Evolutionary conservation across 2,888 invertebrate genomes (phyloP).

Genomic region (Azorinus chamasolen): DNA sequence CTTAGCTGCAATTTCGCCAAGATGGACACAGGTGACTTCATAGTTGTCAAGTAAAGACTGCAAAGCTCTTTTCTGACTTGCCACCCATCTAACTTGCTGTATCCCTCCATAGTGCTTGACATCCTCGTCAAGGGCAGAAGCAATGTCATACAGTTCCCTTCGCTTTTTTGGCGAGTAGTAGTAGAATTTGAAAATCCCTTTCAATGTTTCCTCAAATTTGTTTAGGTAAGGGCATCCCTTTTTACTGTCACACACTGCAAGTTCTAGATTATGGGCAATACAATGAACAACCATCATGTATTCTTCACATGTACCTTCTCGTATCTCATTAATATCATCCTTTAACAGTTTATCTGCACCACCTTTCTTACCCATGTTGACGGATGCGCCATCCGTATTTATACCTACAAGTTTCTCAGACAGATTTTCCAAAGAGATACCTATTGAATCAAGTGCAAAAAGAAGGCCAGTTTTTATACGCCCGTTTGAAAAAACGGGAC

Average conservation of each 20-base stretch:
- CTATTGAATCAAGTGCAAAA: conserved; percentile 13
- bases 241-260: conserved; percentile 19
- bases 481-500: conserved; percentile 2
- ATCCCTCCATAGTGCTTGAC: conserved; percentile 32
- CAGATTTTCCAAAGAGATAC: neutral
- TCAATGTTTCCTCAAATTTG: conserved; percentile 14
- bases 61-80: conserved; percentile 17
- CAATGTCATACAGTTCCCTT: conserved; percentile 28
- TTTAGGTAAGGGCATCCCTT: conserved; percentile 6
- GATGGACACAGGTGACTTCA: conserved; percentile 17
- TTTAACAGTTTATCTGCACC: conserved; percentile 27
- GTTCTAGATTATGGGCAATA: conserved; percentile 22
- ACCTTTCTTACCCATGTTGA: conserved; percentile 28
- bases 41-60: conserved; percentile 24
- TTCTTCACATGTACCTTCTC: neutral
- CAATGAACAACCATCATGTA: conserved; percentile 12
- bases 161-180: conserved; percentile 30
- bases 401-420: conserved; percentile 22
- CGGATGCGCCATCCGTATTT: conserved; percentile 32
- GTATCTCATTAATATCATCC: conserved; percentile 1
- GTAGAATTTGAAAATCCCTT: conserved; percentile 22
- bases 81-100: conserved; percentile 28
- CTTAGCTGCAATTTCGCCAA: conserved; percentile 15
- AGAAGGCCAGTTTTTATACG: neutral
- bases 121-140: conserved; percentile 12